Evolutionary conservation across 1,140 invertebrate genomes (phyloP).

Genomic region (Spodoptera frugiperda): DNA sequence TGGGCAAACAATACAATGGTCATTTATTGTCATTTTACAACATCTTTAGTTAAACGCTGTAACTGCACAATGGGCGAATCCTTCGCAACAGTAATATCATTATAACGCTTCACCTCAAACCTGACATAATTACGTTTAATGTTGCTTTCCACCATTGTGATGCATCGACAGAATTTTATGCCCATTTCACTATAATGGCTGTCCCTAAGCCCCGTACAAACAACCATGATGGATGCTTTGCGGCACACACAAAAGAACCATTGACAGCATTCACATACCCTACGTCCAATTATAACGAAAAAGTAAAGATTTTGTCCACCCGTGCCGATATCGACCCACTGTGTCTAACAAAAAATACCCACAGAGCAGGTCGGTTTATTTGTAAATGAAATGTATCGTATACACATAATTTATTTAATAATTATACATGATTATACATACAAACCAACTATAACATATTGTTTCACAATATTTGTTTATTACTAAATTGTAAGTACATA

Average conservation of each 20-base stretch:
- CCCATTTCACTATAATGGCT: constrained; percentile 73
- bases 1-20: constrained; percentile 22
- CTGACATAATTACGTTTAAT: constrained; percentile 72
- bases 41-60: constrained; percentile 13
- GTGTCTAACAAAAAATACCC: constrained; percentile 46
- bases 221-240: constrained; percentile 69
- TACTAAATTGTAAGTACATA: too few species aligned
- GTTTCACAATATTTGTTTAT: too few species aligned
- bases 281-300: constrained; percentile 68
- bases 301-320: constrained; percentile 62
- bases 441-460: not conserved
- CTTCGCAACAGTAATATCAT: constrained; percentile 61
- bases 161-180: constrained; percentile 76
- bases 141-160: constrained; percentile 65
- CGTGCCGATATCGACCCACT: constrained; percentile 45
- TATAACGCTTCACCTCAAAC: constrained; percentile 60
- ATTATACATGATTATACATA: not conserved
- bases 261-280: constrained; percentile 60
- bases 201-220: constrained; percentile 60
- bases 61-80: constrained; percentile 39
- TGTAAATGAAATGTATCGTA: not conserved
- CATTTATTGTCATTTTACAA: constrained; percentile 23
- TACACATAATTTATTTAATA: constrained; percentile 18
- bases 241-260: constrained; percentile 73
- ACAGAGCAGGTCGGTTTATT: not conserved